Evolutionary conservation across 2,888 invertebrate genomes (phyloP).

Genomic region (Melanophora roralis): DNA sequence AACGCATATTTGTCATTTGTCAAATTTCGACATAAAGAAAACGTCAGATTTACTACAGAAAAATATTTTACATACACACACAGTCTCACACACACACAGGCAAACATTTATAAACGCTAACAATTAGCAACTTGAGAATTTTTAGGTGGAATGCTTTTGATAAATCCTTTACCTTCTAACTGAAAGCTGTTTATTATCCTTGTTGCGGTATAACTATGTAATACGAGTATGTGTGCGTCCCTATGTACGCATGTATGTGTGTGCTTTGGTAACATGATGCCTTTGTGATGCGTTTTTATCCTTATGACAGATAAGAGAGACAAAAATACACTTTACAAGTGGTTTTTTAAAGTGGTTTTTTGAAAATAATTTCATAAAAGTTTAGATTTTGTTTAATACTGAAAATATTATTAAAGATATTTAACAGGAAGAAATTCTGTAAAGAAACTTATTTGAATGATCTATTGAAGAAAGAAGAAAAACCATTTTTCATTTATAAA

Average conservation of each 20-base stretch:
- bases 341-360: slow-evolving; percentile 60
- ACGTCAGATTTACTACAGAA: slow-evolving; percentile 6
- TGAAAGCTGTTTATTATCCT: slow-evolving; percentile 14
- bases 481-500: too few species aligned
- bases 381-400: slow-evolving; percentile 28
- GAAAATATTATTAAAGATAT: too few species aligned
- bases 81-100: too few species aligned
- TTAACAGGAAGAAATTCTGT: too few species aligned
- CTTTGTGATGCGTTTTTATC: slow-evolving; percentile 16
- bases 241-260: too few species aligned
- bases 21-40: slow-evolving; percentile 34
- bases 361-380: slow-evolving; percentile 51
- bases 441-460: too few species aligned
- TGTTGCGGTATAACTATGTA: slow-evolving; percentile 9
- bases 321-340: slow-evolving; percentile 8
- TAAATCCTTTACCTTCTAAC: slow-evolving; percentile 49
- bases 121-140: slow-evolving; percentile 64
- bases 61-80: slow-evolving; percentile 39
- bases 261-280: slow-evolving; percentile 45
- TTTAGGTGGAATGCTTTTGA: slow-evolving; percentile 65
- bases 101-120: slow-evolving; percentile 55
- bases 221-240: too few species aligned
- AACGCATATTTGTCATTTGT: slow-evolving; percentile 60
- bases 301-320: not conserved
- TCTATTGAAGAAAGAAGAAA: too few species aligned